These are phyloP conservation scores for Phataginus tricuspis DNA, from an alignment of 2,797 vertebrate species.

Conservation along the genomic window DNA sequence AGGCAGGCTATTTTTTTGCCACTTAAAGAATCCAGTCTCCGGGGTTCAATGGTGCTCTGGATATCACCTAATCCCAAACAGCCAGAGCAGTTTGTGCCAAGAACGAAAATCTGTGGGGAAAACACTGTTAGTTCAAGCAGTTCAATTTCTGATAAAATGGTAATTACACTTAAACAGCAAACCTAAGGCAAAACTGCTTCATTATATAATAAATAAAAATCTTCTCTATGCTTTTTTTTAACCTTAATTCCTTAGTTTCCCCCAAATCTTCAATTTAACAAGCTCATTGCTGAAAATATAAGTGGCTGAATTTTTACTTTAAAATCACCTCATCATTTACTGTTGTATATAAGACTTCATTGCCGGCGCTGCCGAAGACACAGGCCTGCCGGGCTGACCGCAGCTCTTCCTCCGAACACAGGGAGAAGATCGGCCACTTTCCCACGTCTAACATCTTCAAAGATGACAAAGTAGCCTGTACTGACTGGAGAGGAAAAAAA, in stretches of 20 bases:
- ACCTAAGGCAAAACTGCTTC: neutral
- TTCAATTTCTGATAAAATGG: conserved; percentile 1
- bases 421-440: conserved; percentile 99
- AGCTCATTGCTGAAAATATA: conserved; percentile 33
- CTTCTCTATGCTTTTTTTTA: neutral
- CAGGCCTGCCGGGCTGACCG: conserved; percentile 96
- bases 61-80: conserved; percentile 96
- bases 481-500: conserved; percentile 70
- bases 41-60: conserved; percentile 96
- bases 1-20: conserved; percentile 97
- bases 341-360: conserved; percentile 96
- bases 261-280: neutral
- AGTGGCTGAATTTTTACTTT: neutral
- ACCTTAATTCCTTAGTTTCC: neutral
- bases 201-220: conserved; percentile 33
- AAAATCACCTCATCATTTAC: conserved; percentile 95
- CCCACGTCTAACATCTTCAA: conserved; percentile 98
- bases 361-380: conserved; percentile 96
- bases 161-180: neutral
- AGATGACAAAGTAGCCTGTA: conserved; percentile 81
- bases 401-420: conserved; percentile 95
- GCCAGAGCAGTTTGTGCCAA: conserved; percentile 97
- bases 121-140: conserved; percentile 38
- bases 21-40: conserved; percentile 92
- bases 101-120: conserved; percentile 93